Percentiles rank a stretch among this genome's conserved stretches.
Evolutionary conservation across 1,140 invertebrate species (phyloP).

Genomic region (Drosophila takahashii): DNA sequence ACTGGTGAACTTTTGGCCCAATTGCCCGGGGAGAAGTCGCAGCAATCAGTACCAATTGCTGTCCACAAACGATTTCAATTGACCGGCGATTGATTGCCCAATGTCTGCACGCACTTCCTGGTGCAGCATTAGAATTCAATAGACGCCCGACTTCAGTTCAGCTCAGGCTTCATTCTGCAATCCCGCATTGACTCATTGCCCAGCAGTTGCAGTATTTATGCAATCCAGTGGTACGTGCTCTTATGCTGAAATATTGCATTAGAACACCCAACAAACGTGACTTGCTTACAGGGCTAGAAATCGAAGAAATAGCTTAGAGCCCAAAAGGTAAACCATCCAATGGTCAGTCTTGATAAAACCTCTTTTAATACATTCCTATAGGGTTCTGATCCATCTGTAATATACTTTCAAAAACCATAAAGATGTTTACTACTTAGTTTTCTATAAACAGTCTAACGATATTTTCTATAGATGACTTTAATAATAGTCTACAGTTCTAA

Average conservation of each 20-base stretch:
- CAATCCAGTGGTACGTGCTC: constrained; percentile 61
- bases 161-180: constrained; percentile 33
- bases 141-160: constrained; percentile 36
- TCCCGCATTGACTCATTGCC: constrained; percentile 32
- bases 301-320: neutral
- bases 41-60: constrained; percentile 66
- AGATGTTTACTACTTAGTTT: too few relatives aligned
- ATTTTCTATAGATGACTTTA: too few relatives aligned
- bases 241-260: constrained; percentile 62
- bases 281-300: constrained; percentile 10
- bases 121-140: constrained; percentile 77
- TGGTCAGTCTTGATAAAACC: neutral
- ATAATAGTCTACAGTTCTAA: too few relatives aligned
- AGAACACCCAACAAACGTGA: constrained; percentile 55
- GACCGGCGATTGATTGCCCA: constrained; percentile 44
- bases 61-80: constrained; percentile 73
- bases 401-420: too few relatives aligned
- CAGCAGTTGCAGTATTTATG: constrained; percentile 51
- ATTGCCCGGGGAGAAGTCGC: constrained; percentile 21
- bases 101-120: constrained; percentile 75
- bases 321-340: neutral
- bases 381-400: too few relatives aligned
- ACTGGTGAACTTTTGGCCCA: constrained; percentile 72
- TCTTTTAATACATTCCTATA: neutral
- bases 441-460: too few relatives aligned